Evolutionary conservation across 2,797 vertebrate genomes (phyloP).

Genomic region (Poecilia wingei): DNA sequence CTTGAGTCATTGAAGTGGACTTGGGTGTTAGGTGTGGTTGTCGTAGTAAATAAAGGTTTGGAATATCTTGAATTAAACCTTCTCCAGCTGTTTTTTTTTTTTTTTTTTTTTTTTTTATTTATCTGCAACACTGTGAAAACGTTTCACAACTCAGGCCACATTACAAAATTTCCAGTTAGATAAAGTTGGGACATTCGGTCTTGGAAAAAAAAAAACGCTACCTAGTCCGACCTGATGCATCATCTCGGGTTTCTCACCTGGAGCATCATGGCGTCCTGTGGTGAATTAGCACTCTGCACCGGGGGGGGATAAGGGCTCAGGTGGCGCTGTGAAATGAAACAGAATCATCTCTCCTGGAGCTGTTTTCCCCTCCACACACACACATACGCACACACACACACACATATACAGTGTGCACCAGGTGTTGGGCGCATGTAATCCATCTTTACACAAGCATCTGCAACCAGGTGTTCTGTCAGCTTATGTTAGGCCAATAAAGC

Average conservation of each 20-base stretch:
- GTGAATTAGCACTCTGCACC: constrained; percentile 50
- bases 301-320: constrained; percentile 65
- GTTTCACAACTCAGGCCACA: neutral
- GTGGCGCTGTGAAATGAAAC: constrained; percentile 72
- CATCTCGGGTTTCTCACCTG: constrained; percentile 17
- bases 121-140: neutral
- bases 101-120: constrained; percentile 20
- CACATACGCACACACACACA: constrained; percentile 8
- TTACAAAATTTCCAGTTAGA: neutral
- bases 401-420: constrained; percentile 43
- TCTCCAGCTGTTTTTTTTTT: constrained; percentile 22
- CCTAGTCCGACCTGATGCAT: constrained; percentile 30
- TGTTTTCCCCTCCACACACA: constrained; percentile 22
- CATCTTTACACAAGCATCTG: constrained; percentile 72
- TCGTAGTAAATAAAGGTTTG: constrained; percentile 80
- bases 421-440: constrained; percentile 71
- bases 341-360: constrained; percentile 54
- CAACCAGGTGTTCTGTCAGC: constrained; percentile 76
- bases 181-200: neutral
- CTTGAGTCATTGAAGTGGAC: constrained; percentile 70
- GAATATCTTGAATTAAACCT: constrained; percentile 57
- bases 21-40: constrained; percentile 80
- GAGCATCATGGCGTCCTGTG: constrained; percentile 34
- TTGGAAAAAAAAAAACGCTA: constrained; percentile 1
- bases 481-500: constrained; percentile 68